Evolutionary conservation across 2,113 vertebrate genomes (phyloP).

Genomic region (Tragelaphus imberbis): DNA sequence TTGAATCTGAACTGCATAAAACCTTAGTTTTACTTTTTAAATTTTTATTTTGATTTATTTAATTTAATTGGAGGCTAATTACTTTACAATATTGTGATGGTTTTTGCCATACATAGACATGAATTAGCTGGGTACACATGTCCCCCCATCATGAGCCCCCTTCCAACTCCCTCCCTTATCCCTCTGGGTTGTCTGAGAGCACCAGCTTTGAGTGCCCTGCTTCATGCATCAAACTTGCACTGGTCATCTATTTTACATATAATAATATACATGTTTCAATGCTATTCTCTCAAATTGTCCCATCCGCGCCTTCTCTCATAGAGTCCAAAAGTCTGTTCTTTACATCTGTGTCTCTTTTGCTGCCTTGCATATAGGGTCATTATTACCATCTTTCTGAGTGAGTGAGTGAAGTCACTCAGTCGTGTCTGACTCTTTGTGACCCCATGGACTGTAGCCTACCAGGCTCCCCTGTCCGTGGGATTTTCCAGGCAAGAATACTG

Average conservation of each 20-base stretch:
- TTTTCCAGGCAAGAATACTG: too few relatives aligned
- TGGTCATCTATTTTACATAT: background rate
- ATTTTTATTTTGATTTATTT: background rate
- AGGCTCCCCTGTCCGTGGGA: too few relatives aligned
- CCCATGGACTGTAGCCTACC: too few relatives aligned
- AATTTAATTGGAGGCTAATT: background rate
- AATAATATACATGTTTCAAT: background rate
- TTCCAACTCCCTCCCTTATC: background rate
- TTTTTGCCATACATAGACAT: background rate
- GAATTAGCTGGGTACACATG: background rate
- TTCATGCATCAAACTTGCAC: background rate
- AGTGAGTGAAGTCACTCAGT: too few relatives aligned
- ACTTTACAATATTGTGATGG: background rate
- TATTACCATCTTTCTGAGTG: background rate
- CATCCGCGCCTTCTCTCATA: background rate
- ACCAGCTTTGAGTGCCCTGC: background rate
- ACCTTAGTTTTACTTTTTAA: background rate
- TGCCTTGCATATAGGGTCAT: background rate
- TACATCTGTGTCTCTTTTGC: background rate
- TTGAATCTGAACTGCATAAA: background rate
- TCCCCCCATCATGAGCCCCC: background rate
- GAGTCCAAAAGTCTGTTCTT: background rate
- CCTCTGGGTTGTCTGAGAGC: background rate
- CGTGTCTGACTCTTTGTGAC: too few relatives aligned
- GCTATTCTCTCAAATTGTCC: background rate